These are phyloP conservation scores for Rutpela maculata DNA, from an alignment of 2,888 invertebrate genomes.

Conservation along the genomic window DNA sequence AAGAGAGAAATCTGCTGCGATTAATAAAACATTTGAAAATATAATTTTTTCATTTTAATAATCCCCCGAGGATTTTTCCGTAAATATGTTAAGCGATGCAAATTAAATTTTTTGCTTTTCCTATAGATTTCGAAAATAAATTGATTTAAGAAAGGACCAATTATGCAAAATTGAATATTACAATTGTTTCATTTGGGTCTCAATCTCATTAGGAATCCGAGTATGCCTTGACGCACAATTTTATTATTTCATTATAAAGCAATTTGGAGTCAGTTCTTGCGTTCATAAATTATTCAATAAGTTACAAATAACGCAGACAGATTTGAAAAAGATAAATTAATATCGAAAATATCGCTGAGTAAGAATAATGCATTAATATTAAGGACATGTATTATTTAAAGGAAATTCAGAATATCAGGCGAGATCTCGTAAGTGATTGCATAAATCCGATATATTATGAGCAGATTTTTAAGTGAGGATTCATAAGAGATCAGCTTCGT, in stretches of 20 bases:
- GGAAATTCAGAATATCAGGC: conserved; percentile 30
- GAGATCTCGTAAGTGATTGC: conserved; percentile 25
- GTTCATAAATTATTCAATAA: conserved; percentile 58
- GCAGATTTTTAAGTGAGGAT: conserved; percentile 27
- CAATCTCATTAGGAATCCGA: conserved; percentile 54
- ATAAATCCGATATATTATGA: conserved; percentile 27
- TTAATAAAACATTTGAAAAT: background rate
- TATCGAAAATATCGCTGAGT: conserved; percentile 53
- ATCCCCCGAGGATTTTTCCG: background rate
- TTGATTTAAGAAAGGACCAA: conserved; percentile 39
- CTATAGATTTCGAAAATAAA: conserved; percentile 32
- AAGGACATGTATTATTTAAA: conserved; percentile 41
- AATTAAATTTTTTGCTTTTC: conserved; percentile 32
- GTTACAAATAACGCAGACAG: conserved; percentile 53
- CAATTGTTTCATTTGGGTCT: conserved; percentile 39
- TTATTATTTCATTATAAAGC: conserved; percentile 61
- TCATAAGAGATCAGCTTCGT: conserved; percentile 23
- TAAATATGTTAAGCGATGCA: conserved; percentile 28
- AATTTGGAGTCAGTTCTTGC: conserved; percentile 58
- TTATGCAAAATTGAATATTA: conserved; percentile 42
- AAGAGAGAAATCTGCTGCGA: background rate
- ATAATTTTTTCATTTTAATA: background rate
- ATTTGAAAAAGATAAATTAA: conserved; percentile 57
- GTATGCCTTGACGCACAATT: conserved; percentile 55
- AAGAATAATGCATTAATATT: conserved; percentile 49